Conservation (phyloP, 2,797 vertebrate species). For the Gallinago solitaria region DNA sequence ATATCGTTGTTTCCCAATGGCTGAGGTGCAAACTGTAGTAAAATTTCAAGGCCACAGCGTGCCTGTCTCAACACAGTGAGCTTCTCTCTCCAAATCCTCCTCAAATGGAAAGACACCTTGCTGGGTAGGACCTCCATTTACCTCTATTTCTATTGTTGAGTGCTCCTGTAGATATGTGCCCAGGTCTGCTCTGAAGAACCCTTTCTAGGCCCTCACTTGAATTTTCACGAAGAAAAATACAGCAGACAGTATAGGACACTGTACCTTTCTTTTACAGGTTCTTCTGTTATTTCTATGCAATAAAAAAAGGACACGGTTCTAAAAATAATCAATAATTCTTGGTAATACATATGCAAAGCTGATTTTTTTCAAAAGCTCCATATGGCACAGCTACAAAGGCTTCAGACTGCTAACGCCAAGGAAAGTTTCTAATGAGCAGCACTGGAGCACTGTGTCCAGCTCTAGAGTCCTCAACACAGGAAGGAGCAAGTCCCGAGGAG, state of each 20-base stretch:
- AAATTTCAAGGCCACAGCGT: not conserved
- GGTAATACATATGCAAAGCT: not conserved
- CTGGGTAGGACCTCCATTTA: not conserved
- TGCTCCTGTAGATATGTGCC: not conserved
- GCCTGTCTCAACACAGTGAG: rapidly evolving
- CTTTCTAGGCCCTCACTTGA: not conserved
- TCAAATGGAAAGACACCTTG: not conserved
- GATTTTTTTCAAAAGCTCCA: not conserved
- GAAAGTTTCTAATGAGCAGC: too few species aligned
- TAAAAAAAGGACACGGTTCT: not conserved
- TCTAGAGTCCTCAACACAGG: too few species aligned
- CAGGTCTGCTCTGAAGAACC: not conserved
- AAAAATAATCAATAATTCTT: not conserved
- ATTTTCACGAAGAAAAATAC: not conserved
- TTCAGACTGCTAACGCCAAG: too few species aligned
- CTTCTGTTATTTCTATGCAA: not conserved
- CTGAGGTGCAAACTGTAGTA: not conserved
- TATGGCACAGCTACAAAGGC: not conserved
- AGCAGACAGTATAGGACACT: not conserved
- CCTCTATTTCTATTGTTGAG: not conserved
- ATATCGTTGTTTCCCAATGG: not conserved
- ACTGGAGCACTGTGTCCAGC: too few species aligned
- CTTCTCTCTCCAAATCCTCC: not conserved
- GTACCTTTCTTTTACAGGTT: not conserved
- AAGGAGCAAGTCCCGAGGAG: too few species aligned